These are phyloP conservation scores for Tragelaphus scriptus DNA, from an alignment of 2,113 vertebrate species.

Conservation along the genomic window DNA sequence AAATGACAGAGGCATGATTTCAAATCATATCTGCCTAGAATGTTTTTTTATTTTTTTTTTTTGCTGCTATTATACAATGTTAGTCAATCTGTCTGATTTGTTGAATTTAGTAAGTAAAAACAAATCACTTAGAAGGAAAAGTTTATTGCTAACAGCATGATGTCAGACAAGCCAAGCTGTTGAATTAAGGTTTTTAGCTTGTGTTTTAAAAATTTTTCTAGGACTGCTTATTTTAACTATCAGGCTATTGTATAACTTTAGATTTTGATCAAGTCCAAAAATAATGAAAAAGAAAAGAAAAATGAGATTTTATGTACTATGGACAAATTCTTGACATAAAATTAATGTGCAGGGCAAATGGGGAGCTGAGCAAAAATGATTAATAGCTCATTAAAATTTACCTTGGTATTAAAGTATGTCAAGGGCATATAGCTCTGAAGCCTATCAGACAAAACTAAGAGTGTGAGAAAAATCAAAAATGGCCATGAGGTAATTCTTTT, in stretches of 20 bases:
- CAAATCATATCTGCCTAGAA: not conserved
- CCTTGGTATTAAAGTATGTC: conserved; percentile 49
- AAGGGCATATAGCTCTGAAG: conserved; percentile 41
- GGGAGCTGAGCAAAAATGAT: conserved; percentile 48
- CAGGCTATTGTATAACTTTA: not conserved
- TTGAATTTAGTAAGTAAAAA: conserved; percentile 17
- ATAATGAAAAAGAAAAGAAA: conserved; percentile 4
- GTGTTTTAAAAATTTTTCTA: not conserved
- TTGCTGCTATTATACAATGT: not conserved
- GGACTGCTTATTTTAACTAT: not conserved
- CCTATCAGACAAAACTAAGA: not conserved
- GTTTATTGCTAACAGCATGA: not conserved
- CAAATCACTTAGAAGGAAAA: not conserved
- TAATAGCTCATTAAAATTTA: conserved; percentile 69
- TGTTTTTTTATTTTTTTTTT: not conserved
- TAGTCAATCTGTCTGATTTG: not conserved
- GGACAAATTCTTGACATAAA: conserved; percentile 51
- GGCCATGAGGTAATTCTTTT: conserved; percentile 40
- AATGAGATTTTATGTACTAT: conserved; percentile 24
- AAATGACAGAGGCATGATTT: not conserved
- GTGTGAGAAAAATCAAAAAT: conserved; percentile 43
- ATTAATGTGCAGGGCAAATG: conserved; percentile 48
- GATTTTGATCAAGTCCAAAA: conserved; percentile 18
- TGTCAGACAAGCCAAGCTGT: not conserved
- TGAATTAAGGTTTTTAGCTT: not conserved